Evolutionary conservation across 2,797 vertebrate genomes (phyloP), one percentile per base, ranked within the genome.

Genomic region (Gallinago nigripennis): DNA sequence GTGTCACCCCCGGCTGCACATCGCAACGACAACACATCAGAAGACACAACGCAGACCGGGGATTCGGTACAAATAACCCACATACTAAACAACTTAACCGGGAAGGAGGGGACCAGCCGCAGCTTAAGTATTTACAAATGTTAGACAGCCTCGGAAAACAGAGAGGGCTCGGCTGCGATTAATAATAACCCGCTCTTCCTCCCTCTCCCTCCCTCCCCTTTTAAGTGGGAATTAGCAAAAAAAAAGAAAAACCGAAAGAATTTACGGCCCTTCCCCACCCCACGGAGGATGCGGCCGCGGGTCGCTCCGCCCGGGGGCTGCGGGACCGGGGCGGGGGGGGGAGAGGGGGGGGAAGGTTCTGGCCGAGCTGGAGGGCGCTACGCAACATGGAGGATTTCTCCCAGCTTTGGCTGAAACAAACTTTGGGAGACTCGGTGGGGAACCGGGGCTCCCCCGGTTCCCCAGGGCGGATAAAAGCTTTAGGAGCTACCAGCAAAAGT

Each of bases 101-200:
- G 39, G 39, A 41, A 41, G 39, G 39, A 41, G 39, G 39, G 79
- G 76, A 87, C 68, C 82, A 69, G 87, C 92, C 87, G 39, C 95
- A 63, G 78, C 81, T 51, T 35, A 70, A 94, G 86, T 79, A 79
- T 94, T 95, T 91, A 94, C 95, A 93, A 93, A 85, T 79, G 86
- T 72, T 90, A 41, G 39, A 58, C 91, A 68, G 71, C 57, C 80
- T 35, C 27, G 79, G 73, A 51, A 86, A 88, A 76, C 61, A 6
- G 53, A 51, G 43, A 41, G 77, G 48, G 83, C 70, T 75, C 21
- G 82, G 70, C 91, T 93, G 94, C 86, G 61, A 95, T 88, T 41
- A 41, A 41, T 85, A 76, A 82, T 85, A 76, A 82, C 87, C 71
- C 81, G 12, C 68, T 82, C 86, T 57, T 88, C 68, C 60, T 23